Base-by-base conservation (phyloP, 2,113 vertebrate species). In the Origma solitaria region DNA sequence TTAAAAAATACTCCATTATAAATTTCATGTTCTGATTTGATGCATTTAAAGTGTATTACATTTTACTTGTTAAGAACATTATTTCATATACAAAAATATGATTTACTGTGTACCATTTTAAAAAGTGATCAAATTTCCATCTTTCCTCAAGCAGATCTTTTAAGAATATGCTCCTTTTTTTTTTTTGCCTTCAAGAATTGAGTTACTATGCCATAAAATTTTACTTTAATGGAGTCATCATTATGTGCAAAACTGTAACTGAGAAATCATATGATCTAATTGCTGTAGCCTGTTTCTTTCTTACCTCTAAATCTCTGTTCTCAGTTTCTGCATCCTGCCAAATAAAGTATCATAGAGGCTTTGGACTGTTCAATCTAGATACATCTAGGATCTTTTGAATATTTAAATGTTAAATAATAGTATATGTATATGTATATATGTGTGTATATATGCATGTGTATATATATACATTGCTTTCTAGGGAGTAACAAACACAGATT, bases 161-260 rank as follows among this genome's bases (percentile, higher is more conserved):
- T 40, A 42, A 53, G 15, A 73, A 58, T 71, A 33, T 22, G 22
- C 2, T 73, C 8, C 17, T 73, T 73, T 78, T 84, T 25, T 78
- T 82, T 25, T 78, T 95, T 91, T 78, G 44, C 37, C 27, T 77
- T 92, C 47, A 81, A 68, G 44, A 78, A 69, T 2, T 90, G 58
- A 80, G 35, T 84, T 92, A 82, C 62, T 83, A 3, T 6, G 7
- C 44, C 28, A 64, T 91, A 68, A 94, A 78, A 78, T 62, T 60
- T 86, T 37, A 82, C 77, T 76, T 92, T 33, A 82, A 71, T 61
- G 69, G 69, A 92, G 33, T 58, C 11, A 3, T 83, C 31, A 23
- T 75, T 65, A 78, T 40, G 64, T 86, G 73, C 72, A 45, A 56
- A 62, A 57, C 40, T 8, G 9, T 64, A 86, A 60, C 49, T 56